Base-by-base conservation (phyloP, 2,888 invertebrate species). In the Onchidella celtica region DNA sequence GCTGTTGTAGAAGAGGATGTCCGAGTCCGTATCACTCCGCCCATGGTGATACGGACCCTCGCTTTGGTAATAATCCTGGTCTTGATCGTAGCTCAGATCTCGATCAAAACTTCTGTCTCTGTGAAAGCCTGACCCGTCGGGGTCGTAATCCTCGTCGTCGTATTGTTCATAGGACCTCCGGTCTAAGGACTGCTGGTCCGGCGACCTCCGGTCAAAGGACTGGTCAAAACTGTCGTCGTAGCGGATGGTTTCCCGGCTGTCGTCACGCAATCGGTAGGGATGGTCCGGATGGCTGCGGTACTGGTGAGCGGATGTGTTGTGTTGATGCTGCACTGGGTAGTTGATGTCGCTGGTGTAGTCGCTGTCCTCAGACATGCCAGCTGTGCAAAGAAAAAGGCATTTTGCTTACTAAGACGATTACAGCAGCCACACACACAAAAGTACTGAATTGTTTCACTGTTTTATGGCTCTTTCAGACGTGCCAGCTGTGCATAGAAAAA, bases 291-390 rank as follows among this genome's bases (percentile, higher is more conserved):
- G 89, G 65, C 92, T 91, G 68, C 93, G 92, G 88, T 92, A 94
- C 94, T 98, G 98, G 83, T 97, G 97, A 36, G 97, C 97, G 83
- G 97, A 97, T 92, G 97, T 97, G 94, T 98, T 98, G 90, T 97
- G 96, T 93, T 97, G 97, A 85, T 94, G 93, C 84, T 91, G 92
- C 72, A 92, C 88, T 75, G 98, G 98, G 94, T 97, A 98, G 95
- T 98, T 98, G 91, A 98, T 95, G 94, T 98, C 98, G 85, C 97
- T 97, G 85, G 98, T 98, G 94, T 98, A 98, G 94, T 98, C 98
- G 89, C 97, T 97, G 94, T 98, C 98, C 94, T 98, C 98, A 74
- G 98, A 98, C 93, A 98, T 97, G 83, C 98, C 91, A 78, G 93
- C 92, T 92, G 86, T 32, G 86, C 24, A 63, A 27, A 29, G 27